phyloP scores from a whole-genome alignment of 1,140 invertebrate genomes.

The Samia ricini region DNA sequence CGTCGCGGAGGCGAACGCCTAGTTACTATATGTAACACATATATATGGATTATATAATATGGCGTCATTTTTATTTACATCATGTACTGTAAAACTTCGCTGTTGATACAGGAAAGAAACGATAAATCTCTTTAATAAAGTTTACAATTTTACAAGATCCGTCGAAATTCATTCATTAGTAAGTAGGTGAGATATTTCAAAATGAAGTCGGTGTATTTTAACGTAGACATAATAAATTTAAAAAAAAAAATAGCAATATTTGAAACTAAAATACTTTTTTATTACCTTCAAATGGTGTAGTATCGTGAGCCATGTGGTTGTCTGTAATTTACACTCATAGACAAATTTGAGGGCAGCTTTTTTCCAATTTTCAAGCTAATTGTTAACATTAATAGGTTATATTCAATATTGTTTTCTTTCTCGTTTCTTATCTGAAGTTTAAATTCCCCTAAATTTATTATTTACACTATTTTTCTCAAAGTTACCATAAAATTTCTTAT shows the following conservation, averaged over 20 bases:
- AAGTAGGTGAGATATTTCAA: neutral
- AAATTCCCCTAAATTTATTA: too few relatives aligned
- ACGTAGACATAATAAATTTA: neutral
- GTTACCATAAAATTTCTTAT: too few relatives aligned
- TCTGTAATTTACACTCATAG: too few relatives aligned
- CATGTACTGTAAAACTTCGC: conserved; percentile 7
- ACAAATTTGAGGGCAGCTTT: too few relatives aligned
- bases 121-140: neutral
- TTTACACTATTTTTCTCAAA: too few relatives aligned
- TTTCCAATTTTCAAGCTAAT: too few relatives aligned
- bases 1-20: conserved; percentile 46
- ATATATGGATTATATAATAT: conserved; percentile 19
- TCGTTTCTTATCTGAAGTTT: too few relatives aligned
- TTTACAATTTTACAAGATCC: neutral
- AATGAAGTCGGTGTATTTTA: neutral
- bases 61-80: conserved; percentile 30
- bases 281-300: too few relatives aligned
- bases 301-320: too few relatives aligned
- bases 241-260: neutral
- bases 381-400: too few relatives aligned
- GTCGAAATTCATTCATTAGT: conserved; percentile 4
- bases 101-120: conserved; percentile 6
- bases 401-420: too few relatives aligned
- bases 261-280: neutral
- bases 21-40: conserved; percentile 11